Evolutionary conservation across 2,113 vertebrate species (phyloP).

Genomic region (Sylvicapra grimmia): DNA sequence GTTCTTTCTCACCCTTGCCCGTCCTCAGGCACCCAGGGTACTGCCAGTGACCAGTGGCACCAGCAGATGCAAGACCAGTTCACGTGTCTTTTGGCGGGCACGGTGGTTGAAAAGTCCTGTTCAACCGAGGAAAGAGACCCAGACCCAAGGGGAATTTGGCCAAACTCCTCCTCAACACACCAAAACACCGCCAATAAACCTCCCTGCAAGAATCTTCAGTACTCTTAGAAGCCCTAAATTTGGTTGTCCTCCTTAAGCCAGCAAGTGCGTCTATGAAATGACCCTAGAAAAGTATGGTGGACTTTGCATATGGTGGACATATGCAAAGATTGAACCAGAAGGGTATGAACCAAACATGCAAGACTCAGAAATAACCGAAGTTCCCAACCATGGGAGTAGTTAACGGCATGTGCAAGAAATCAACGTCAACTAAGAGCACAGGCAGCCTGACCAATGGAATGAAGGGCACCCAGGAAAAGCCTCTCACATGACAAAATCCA

Average conservation of each 20-base stretch:
- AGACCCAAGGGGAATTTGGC: not conserved
- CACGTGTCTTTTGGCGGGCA: not conserved
- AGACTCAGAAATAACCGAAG: not conserved
- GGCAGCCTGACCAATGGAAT: accelerated
- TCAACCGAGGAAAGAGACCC: not conserved
- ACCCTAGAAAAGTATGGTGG: not conserved
- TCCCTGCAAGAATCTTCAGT: not conserved
- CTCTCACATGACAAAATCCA: accelerated
- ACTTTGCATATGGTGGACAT: not conserved
- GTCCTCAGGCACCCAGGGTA: not conserved
- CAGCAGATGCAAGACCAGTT: not conserved
- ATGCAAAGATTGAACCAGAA: not conserved
- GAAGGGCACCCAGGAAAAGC: not conserved
- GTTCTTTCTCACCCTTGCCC: not conserved
- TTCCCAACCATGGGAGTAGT: not conserved
- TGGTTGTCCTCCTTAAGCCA: not conserved
- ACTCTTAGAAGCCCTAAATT: not conserved
- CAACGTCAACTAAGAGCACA: accelerated
- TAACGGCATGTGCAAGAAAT: accelerated
- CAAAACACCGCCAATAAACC: not conserved
- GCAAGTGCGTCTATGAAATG: not conserved
- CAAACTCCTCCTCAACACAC: not conserved
- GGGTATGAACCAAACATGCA: not conserved
- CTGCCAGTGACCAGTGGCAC: not conserved
- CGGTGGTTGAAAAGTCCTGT: not conserved